Evolutionary conservation across 1,140 invertebrate genomes (phyloP).

Genomic region (Drosophila nigrodunni): DNA sequence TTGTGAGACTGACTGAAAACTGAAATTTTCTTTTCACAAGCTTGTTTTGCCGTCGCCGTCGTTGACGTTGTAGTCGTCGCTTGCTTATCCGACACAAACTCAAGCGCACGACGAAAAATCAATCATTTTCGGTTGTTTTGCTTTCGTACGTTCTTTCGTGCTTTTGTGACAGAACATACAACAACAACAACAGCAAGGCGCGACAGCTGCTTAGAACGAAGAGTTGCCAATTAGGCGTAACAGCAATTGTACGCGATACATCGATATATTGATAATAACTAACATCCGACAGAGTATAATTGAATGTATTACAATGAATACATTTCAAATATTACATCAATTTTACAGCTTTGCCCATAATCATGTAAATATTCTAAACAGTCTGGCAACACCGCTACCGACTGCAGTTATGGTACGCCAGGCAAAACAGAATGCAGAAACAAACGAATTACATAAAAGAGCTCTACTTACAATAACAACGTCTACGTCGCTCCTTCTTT

Average conservation of each 20-base stretch:
- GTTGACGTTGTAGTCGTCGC: slow-evolving; percentile 36
- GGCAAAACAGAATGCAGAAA: slow-evolving; percentile 39
- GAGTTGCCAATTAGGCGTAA: slow-evolving; percentile 46
- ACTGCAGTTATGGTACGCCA: not conserved
- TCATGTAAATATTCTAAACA: slow-evolving; percentile 1
- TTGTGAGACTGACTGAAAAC: slow-evolving; percentile 67
- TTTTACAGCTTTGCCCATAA: slow-evolving; percentile 5
- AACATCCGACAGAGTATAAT: slow-evolving; percentile 1
- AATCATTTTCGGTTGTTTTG: slow-evolving; percentile 76
- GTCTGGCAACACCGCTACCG: slow-evolving; percentile 58
- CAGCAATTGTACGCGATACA: slow-evolving; percentile 46
- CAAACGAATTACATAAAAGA: slow-evolving; percentile 72
- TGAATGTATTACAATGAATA: not conserved
- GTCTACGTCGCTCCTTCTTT: slow-evolving; percentile 39
- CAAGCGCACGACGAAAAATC: slow-evolving; percentile 68
- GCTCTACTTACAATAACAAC: slow-evolving; percentile 68
- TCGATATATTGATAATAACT: slow-evolving; percentile 51
- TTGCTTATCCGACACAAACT: slow-evolving; percentile 62
- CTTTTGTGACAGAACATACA: slow-evolving; percentile 46
- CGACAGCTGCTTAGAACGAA: slow-evolving; percentile 58
- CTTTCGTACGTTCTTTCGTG: slow-evolving; percentile 70
- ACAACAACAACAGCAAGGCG: slow-evolving; percentile 44
- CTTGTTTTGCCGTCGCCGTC: slow-evolving; percentile 48
- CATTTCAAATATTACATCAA: slow-evolving; percentile 17
- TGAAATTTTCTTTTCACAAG: slow-evolving; percentile 65